phyloP scores from a whole-genome alignment of 2,797 vertebrate genomes.

The Clarias fuscus region DNA sequence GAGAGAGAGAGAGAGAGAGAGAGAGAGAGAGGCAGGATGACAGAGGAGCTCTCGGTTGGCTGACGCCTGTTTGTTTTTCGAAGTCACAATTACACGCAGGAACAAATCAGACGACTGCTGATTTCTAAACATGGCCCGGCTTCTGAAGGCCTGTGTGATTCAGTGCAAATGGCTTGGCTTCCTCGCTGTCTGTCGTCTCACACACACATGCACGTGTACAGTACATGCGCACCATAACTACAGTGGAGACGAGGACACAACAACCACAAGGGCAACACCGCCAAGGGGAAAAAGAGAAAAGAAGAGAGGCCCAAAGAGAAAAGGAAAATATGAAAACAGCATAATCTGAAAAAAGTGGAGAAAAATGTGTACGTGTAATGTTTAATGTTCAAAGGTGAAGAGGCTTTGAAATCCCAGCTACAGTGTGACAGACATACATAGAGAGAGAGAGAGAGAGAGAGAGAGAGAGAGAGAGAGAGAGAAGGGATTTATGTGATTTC shows the following conservation, averaged over 20 bases:
- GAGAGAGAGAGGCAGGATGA: constrained; percentile 24
- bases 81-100: constrained; percentile 73
- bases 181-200: not conserved
- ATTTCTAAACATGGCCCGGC: constrained; percentile 35
- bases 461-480: constrained; percentile 20
- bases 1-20: not conserved
- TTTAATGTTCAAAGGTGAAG: constrained; percentile 32
- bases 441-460: constrained; percentile 11
- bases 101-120: constrained; percentile 49
- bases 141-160: constrained; percentile 21
- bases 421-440: constrained; percentile 1
- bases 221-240: not conserved
- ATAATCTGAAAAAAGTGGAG: not conserved
- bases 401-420: constrained; percentile 41
- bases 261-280: constrained; percentile 14
- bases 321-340: not conserved
- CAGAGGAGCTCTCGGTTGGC: constrained; percentile 54
- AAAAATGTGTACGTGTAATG: constrained; percentile 23
- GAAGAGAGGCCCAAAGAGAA: not conserved
- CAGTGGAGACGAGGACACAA: not conserved
- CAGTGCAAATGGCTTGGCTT: constrained; percentile 12
- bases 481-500: constrained; percentile 18
- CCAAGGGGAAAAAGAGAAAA: not conserved
- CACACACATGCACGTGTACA: not conserved
- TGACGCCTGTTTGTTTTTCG: constrained; percentile 67